phyloP scores from a whole-genome alignment of 2,113 vertebrate genomes.

The Naja naja region DNA sequence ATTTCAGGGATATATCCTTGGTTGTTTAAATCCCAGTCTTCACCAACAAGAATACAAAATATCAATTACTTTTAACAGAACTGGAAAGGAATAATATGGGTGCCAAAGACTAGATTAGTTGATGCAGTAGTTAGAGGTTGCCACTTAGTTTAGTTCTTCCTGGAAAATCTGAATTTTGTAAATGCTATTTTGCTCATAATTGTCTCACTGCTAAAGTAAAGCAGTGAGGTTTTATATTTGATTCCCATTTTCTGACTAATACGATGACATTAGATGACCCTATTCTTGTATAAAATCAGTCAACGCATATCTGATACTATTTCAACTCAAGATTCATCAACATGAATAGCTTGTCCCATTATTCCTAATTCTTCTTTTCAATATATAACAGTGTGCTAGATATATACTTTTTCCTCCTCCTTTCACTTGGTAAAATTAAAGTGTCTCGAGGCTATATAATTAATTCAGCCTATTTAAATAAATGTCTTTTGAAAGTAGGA shows the following conservation, averaged over 20 bases:
- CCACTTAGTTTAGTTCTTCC: background rate
- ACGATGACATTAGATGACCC: background rate
- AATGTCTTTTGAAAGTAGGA: slow-evolving; percentile 31
- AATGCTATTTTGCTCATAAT: background rate
- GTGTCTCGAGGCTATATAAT: slow-evolving; percentile 7
- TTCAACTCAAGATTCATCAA: slow-evolving; percentile 29
- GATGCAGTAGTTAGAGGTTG: background rate
- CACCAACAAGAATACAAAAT: background rate
- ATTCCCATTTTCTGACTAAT: slow-evolving; percentile 10
- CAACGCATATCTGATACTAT: slow-evolving; percentile 11
- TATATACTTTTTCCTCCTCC: background rate
- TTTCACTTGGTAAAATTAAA: slow-evolving; percentile 37
- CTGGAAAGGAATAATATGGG: background rate
- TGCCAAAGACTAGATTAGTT: background rate
- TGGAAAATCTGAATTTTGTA: background rate
- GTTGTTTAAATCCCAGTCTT: background rate
- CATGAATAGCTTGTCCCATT: slow-evolving; percentile 12
- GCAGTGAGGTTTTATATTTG: background rate
- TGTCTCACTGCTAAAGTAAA: background rate
- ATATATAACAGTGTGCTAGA: slow-evolving; percentile 33
- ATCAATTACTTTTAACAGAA: background rate
- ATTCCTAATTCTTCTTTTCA: slow-evolving; percentile 11
- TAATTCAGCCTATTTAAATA: slow-evolving; percentile 16
- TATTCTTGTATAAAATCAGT: slow-evolving; percentile 16
- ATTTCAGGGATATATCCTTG: background rate